phyloP scores from a whole-genome alignment of 2,113 vertebrate species.

The Nyctereutes procyonoides region DNA sequence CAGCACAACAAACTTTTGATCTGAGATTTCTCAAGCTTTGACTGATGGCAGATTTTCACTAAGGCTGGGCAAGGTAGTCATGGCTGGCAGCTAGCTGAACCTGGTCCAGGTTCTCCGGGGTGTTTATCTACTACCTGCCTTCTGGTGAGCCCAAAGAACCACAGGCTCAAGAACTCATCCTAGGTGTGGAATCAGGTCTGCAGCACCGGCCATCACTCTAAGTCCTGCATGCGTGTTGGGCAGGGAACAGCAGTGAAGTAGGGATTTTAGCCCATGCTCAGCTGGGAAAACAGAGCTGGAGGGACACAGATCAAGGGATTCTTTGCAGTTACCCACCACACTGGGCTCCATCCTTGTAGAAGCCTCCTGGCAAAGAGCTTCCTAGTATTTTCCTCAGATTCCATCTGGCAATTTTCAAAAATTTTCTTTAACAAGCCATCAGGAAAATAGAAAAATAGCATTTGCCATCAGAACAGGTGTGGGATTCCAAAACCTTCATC shows the following conservation, averaged over 20 bases:
- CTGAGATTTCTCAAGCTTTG: neutral
- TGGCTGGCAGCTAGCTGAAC: neutral
- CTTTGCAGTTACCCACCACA: neutral
- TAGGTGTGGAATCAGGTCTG: neutral
- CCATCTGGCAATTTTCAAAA: slow-evolving; percentile 48
- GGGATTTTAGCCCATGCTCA: neutral
- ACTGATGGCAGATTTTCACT: neutral
- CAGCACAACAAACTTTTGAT: neutral
- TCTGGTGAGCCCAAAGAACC: neutral
- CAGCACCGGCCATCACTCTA: neutral
- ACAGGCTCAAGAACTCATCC: neutral
- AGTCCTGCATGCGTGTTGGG: neutral
- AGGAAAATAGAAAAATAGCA: slow-evolving; percentile 46
- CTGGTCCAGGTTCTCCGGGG: neutral
- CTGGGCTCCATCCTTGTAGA: neutral
- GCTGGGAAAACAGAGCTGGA: neutral
- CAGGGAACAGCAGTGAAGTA: neutral
- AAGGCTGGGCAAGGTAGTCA: neutral
- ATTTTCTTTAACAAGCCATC: neutral
- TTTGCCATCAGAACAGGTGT: slow-evolving; percentile 3
- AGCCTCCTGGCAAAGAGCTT: slow-evolving; percentile 17
- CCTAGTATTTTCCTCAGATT: slow-evolving; percentile 45
- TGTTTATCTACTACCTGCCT: neutral
- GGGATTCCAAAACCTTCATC: slow-evolving; percentile 29
- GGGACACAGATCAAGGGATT: neutral